Evolutionary conservation across 2,797 vertebrate genomes (phyloP), one percentile per base, ranked within the genome.

Genomic region (Babyrousa celebensis): DNA sequence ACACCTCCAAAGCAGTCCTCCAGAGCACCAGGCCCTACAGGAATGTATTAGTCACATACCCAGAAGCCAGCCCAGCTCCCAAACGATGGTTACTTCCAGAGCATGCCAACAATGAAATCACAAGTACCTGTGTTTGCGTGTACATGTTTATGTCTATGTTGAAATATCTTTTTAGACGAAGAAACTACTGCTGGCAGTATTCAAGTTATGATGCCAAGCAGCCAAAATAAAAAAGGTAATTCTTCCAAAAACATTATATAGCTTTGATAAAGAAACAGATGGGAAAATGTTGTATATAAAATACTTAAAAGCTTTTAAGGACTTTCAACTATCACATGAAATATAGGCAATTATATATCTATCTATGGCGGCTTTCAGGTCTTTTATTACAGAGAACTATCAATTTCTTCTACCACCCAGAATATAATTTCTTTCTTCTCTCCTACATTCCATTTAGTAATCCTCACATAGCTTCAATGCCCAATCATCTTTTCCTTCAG

Each of bases 251-350:
- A 48, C 62, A 54, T 77, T 63, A 40, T 65, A 70, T 0, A 68
- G 36, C 18, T 93, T 95, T 96, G n/a, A 80, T 83, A 43, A 79
- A 91, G 52, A 88, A 74, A 74, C n/a, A 92, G 65, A 84, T 80
- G 29, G 85, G 27, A 71, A 95, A 77, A 56, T 2, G 10, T 6
- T 74, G 43, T 48, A 12, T 62, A 80, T 7, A 77, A 91, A 94
- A 56, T 68, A 56, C 21, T 86, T 84, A 32, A 79, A 67, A 60
- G 52, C 14, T 60, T 94, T 83, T 56, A 72, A 92, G 52, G 29
- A 90, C 74, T 91, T 97, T 95, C 68, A 78, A 1, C 16, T 83
- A 74, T 8, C 7, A 32, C 78, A 56, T 74, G 43, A 93, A 87
- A 83, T 48, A 65, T 6, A 95, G 65, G 12, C 12, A 85, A 71